These are phyloP conservation scores for Cryptus viduatorius DNA, from an alignment of 2,888 invertebrate genomes.

Conservation along the genomic window DNA sequence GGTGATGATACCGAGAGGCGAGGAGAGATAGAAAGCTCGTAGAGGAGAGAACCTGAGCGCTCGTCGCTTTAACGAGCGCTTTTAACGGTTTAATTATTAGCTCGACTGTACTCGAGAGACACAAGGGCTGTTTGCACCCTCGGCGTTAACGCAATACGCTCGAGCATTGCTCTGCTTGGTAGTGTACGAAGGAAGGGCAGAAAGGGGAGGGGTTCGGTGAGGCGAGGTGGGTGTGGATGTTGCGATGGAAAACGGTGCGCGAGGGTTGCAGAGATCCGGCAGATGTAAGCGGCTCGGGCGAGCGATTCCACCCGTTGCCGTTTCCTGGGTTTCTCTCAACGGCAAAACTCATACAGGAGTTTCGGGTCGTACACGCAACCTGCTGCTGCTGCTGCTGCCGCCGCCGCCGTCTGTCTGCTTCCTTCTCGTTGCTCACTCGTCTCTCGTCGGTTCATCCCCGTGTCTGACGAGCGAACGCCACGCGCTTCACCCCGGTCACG, in stretches of 20 bases:
- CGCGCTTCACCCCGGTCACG: slow-evolving; percentile 47
- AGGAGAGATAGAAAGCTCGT: slow-evolving; percentile 32
- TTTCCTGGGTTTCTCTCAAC: slow-evolving; percentile 44
- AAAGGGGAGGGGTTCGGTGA: not conserved
- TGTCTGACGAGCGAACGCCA: slow-evolving; percentile 60
- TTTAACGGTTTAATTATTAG: slow-evolving; percentile 83
- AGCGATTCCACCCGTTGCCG: slow-evolving; percentile 55
- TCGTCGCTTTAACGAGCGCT: slow-evolving; percentile 78
- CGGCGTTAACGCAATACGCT: slow-evolving; percentile 82
- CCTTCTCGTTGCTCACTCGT: slow-evolving; percentile 39
- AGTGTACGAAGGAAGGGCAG: slow-evolving; percentile 6
- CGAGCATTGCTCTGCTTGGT: slow-evolving; percentile 65
- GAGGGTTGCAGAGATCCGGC: slow-evolving; percentile 49
- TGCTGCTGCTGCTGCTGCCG: slow-evolving; percentile 26
- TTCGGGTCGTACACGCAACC: slow-evolving; percentile 39
- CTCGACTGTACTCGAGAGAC: slow-evolving; percentile 76
- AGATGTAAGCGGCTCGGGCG: slow-evolving; percentile 64
- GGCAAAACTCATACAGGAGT: slow-evolving; percentile 4
- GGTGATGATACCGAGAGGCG: slow-evolving; percentile 26
- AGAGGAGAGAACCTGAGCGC: slow-evolving; percentile 55
- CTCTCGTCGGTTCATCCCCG: slow-evolving; percentile 59
- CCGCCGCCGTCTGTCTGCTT: slow-evolving; percentile 46
- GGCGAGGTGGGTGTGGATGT: slow-evolving; percentile 26
- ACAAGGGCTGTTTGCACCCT: slow-evolving; percentile 82
- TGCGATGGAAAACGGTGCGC: slow-evolving; percentile 46